phyloP scores from a whole-genome alignment of 2,888 invertebrate species.

The Cryptosula pallasiana region DNA sequence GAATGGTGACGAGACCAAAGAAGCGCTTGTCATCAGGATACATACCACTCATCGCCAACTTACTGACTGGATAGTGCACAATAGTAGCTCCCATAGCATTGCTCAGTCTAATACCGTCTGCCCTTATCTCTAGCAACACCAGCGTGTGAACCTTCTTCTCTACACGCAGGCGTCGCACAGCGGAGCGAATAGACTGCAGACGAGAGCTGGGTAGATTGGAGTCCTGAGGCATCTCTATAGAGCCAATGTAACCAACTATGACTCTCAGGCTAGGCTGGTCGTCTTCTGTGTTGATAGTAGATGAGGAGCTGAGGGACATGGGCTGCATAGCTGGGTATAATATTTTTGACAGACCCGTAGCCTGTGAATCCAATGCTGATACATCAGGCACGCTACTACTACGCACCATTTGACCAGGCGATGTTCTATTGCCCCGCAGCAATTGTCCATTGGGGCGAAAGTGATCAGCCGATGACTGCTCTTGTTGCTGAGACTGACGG shows the following conservation, averaged over 20 bases:
- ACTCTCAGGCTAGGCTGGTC: slow-evolving; percentile 31
- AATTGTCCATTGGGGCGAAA: not conserved
- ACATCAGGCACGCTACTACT: slow-evolving; percentile 24
- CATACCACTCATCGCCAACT: slow-evolving; percentile 82
- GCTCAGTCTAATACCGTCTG: slow-evolving; percentile 68
- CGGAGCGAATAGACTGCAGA: slow-evolving; percentile 70
- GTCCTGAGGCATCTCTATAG: slow-evolving; percentile 80
- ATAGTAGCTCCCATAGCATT: slow-evolving; percentile 72
- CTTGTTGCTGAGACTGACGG: not conserved
- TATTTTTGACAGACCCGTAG: slow-evolving; percentile 36
- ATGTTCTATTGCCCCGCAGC: not conserved
- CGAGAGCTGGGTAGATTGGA: slow-evolving; percentile 53
- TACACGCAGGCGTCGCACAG: slow-evolving; percentile 79
- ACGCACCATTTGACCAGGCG: slow-evolving; percentile 17
- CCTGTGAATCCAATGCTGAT: slow-evolving; percentile 12
- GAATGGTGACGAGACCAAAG: slow-evolving; percentile 81
- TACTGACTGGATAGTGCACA: slow-evolving; percentile 79
- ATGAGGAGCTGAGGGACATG: not conserved
- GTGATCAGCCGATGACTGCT: not conserved
- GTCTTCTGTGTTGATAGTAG: slow-evolving; percentile 17
- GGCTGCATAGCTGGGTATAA: slow-evolving; percentile 36
- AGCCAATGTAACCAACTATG: slow-evolving; percentile 81
- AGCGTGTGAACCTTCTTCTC: slow-evolving; percentile 76
- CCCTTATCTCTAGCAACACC: slow-evolving; percentile 77
- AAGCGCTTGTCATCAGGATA: slow-evolving; percentile 85